Evolutionary conservation across 2,888 invertebrate species (phyloP).

Genomic region (Tuta absoluta): DNA sequence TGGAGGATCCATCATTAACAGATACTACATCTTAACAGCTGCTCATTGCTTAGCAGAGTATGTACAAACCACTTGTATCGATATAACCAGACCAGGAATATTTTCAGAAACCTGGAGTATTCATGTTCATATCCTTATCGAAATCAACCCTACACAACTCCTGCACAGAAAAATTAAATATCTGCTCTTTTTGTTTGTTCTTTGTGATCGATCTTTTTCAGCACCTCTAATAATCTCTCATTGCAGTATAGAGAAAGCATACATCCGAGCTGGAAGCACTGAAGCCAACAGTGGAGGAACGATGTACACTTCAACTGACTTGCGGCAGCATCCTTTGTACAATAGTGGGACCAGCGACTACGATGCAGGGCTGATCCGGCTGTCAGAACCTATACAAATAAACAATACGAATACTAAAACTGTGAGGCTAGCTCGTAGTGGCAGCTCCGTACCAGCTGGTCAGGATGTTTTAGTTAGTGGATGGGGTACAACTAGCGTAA

Average conservation of each 20-base stretch:
- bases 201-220: too few relatives aligned
- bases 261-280: constrained; percentile 67
- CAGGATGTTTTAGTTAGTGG: constrained; percentile 56
- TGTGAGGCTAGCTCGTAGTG: constrained; percentile 42
- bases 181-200: too few relatives aligned
- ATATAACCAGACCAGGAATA: too few relatives aligned
- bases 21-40: constrained; percentile 64
- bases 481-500: constrained; percentile 68
- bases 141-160: too few relatives aligned
- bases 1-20: constrained; percentile 71
- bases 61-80: constrained; percentile 18
- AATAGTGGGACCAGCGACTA: constrained; percentile 61
- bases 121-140: too few relatives aligned
- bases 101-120: too few relatives aligned
- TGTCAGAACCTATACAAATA: constrained; percentile 53
- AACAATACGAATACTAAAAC: constrained; percentile 52
- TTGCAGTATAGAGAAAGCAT: constrained; percentile 49
- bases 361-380: constrained; percentile 67
- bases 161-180: too few relatives aligned
- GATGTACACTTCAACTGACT: constrained; percentile 54
- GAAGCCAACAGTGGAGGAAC: constrained; percentile 60
- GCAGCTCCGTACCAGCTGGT: constrained; percentile 45
- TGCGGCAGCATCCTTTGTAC: constrained; percentile 62
- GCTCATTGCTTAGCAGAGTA: constrained; percentile 74
- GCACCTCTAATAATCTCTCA: too few relatives aligned